Evolutionary conservation across 2,113 vertebrate genomes (phyloP).

Genomic region (Chrysemys picta): DNA sequence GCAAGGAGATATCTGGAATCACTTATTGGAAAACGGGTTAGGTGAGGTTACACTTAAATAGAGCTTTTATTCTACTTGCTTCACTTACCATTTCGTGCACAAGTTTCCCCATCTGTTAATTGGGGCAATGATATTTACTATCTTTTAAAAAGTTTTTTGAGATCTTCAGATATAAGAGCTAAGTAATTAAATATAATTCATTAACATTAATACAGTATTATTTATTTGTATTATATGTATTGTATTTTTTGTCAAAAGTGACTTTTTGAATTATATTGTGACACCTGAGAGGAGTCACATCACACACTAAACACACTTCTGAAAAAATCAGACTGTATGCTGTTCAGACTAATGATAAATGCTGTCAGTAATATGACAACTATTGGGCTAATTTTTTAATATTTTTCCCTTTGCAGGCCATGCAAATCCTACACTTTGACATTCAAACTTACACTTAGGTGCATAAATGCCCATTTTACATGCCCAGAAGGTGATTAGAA

Average conservation of each 20-base stretch:
- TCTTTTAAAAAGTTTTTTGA: background rate
- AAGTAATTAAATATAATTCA: background rate
- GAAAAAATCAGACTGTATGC: background rate
- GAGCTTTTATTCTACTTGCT: conserved; percentile 13
- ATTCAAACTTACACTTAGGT: background rate
- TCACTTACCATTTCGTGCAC: conserved; percentile 11
- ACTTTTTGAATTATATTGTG: background rate
- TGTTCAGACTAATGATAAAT: background rate
- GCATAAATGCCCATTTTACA: background rate
- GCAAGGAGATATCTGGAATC: conserved; percentile 94
- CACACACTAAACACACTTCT: background rate
- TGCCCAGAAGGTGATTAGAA: background rate
- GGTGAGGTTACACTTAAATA: conserved; percentile 80
- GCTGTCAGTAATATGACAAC: background rate
- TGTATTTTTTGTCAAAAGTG: background rate
- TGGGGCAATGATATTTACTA: background rate
- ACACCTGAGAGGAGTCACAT: background rate
- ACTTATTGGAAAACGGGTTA: conserved; percentile 92
- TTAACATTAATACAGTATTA: background rate
- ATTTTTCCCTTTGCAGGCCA: background rate
- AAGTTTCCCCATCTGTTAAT: background rate
- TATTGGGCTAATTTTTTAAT: background rate
- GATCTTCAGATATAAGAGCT: background rate
- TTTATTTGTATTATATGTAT: background rate
- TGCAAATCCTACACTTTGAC: background rate